phyloP scores from a whole-genome alignment of 2,113 vertebrate species.

The Penelope pileata region DNA sequence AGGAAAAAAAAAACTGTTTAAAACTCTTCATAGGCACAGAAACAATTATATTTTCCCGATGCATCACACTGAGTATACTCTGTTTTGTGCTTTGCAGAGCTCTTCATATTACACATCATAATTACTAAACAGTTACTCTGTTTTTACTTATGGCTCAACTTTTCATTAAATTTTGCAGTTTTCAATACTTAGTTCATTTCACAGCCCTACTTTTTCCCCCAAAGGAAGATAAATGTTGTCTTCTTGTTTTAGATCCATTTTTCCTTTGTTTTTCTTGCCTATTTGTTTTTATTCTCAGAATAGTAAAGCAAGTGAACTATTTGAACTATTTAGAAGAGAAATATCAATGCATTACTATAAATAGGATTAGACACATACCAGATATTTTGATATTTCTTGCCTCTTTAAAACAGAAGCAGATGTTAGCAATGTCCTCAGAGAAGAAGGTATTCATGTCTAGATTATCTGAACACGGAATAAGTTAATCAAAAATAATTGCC shows the following conservation, averaged over 20 bases:
- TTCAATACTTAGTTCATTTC: not conserved
- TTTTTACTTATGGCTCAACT: not conserved
- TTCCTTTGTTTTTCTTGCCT: not conserved
- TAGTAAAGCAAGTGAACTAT: not conserved
- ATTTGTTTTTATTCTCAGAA: not conserved
- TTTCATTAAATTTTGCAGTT: not conserved
- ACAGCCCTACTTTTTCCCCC: not conserved
- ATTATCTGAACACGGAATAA: not conserved
- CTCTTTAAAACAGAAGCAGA: not conserved
- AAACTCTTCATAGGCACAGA: rapidly evolving
- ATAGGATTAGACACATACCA: not conserved
- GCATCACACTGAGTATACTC: not conserved
- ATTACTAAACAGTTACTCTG: not conserved
- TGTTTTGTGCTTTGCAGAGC: not conserved
- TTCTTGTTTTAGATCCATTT: not conserved
- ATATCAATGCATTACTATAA: not conserved
- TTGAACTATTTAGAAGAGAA: not conserved
- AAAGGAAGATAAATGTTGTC: not conserved
- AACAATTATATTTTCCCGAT: not conserved
- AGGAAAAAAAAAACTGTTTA: not conserved
- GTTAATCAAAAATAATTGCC: not conserved
- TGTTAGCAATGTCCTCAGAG: not conserved
- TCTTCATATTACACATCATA: not conserved
- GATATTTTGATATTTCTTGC: not conserved
- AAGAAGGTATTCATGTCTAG: not conserved